Percentiles rank a stretch among this genome's conserved stretches.
These are phyloP conservation scores for Rhea americana DNA, from an alignment of 2,113 vertebrate species.

Conservation along the genomic window DNA sequence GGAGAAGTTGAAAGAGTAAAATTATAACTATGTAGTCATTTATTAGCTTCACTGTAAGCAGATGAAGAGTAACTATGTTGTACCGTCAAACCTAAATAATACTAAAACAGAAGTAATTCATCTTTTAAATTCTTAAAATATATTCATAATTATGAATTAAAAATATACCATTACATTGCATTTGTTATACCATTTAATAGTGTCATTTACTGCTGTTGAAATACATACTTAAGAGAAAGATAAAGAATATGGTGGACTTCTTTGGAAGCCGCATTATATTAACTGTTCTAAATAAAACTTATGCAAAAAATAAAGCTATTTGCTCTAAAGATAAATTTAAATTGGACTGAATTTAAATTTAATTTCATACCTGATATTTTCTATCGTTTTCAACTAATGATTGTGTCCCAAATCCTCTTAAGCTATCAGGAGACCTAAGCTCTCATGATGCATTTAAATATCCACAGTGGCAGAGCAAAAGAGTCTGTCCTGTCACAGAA, in stretches of 20 bases:
- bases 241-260: not conserved
- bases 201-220: not conserved
- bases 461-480: slow-evolving; percentile 46
- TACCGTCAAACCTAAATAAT: not conserved
- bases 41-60: not conserved
- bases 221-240: not conserved
- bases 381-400: slow-evolving; percentile 50
- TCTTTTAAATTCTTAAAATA: not conserved
- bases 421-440: slow-evolving; percentile 60
- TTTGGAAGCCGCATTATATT: not conserved
- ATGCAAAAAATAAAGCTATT: not conserved
- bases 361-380: slow-evolving; percentile 74
- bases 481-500: slow-evolving; percentile 48
- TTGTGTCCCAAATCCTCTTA: slow-evolving; percentile 52
- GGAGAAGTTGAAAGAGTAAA: not conserved
- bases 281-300: not conserved
- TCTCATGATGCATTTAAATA: slow-evolving; percentile 52
- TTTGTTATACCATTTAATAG: not conserved
- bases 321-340: not conserved
- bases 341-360: not conserved
- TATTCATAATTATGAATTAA: not conserved
- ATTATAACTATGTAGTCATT: not conserved
- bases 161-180: not conserved
- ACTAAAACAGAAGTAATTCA: not conserved
- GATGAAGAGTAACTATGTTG: not conserved